These are phyloP conservation scores for Trachurus trachurus DNA, from an alignment of 2,797 vertebrate genomes.

Conservation along the genomic window DNA sequence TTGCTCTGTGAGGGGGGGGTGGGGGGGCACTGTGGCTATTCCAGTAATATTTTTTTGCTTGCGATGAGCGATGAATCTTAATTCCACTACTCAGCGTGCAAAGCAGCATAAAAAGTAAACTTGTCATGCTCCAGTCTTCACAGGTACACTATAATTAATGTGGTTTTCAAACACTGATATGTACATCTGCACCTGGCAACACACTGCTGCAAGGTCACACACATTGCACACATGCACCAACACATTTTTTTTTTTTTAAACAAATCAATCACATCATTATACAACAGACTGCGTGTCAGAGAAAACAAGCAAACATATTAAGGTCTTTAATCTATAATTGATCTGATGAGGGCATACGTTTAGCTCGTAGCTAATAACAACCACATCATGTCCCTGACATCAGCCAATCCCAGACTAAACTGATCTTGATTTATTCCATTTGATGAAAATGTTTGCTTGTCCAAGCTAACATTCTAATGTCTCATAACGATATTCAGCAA, in stretches of 20 bases:
- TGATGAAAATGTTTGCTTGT: constrained; percentile 35
- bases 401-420: constrained; percentile 23
- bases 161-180: constrained; percentile 23
- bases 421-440: constrained; percentile 32
- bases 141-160: constrained; percentile 26
- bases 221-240: constrained; percentile 2
- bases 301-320: constrained; percentile 31
- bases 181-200: constrained; percentile 34
- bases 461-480: not conserved
- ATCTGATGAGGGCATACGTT: constrained; percentile 26
- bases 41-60: constrained; percentile 6
- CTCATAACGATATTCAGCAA: not conserved
- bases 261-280: constrained; percentile 17
- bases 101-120: constrained; percentile 32
- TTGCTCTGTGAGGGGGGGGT: constrained; percentile 22
- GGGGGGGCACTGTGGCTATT: not conserved
- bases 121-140: constrained; percentile 1
- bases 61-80: constrained; percentile 28
- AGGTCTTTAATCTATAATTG: constrained; percentile 56
- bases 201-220: constrained; percentile 1
- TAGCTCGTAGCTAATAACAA: constrained; percentile 27
- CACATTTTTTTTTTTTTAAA: not conserved
- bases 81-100: constrained; percentile 19
- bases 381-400: constrained; percentile 14
- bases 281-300: not conserved